These are phyloP conservation scores for Zenarchopterus dispar DNA, from an alignment of 2,797 vertebrate species.

Conservation along the genomic window DNA sequence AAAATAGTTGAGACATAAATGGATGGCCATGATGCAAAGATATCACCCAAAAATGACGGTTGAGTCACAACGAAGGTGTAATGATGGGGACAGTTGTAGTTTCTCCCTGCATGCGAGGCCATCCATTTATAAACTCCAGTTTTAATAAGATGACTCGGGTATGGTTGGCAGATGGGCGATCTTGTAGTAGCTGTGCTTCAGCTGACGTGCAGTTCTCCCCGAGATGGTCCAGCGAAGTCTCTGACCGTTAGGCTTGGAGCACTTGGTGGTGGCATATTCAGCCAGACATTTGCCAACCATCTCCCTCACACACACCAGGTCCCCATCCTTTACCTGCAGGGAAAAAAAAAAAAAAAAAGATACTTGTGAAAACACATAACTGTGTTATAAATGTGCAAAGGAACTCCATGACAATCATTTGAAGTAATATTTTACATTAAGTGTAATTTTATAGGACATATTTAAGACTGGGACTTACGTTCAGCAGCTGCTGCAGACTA, in stretches of 20 bases:
- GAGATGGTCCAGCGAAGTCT: conserved; percentile 97
- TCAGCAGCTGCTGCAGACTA: conserved; percentile 85
- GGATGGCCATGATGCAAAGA: conserved; percentile 36
- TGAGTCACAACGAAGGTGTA: conserved; percentile 12
- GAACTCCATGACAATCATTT: too few relatives aligned
- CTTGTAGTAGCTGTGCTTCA: conserved; percentile 95
- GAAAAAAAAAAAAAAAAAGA: conserved; percentile 6
- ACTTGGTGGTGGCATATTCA: conserved; percentile 93
- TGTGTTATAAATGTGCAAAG: background rate
- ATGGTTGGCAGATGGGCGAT: conserved; percentile 96
- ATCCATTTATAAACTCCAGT: conserved; percentile 19
- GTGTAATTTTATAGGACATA: too few relatives aligned
- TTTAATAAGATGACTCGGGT: conserved; percentile 88
- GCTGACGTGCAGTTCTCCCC: conserved; percentile 90
- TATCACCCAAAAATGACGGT: conserved; percentile 4
- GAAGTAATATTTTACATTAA: too few relatives aligned
- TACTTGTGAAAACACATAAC: background rate
- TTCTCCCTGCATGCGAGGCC: conserved; percentile 29
- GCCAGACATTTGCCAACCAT: conserved; percentile 91
- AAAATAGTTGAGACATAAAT: conserved; percentile 42
- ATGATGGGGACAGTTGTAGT: conserved; percentile 10
- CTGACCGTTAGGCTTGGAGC: conserved; percentile 89
- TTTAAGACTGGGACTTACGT: conserved; percentile 73
- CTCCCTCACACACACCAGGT: conserved; percentile 89
- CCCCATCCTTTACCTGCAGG: conserved; percentile 87